phyloP scores from a whole-genome alignment of 2,888 invertebrate genomes.

The Theodoxus fluviatilis region DNA sequence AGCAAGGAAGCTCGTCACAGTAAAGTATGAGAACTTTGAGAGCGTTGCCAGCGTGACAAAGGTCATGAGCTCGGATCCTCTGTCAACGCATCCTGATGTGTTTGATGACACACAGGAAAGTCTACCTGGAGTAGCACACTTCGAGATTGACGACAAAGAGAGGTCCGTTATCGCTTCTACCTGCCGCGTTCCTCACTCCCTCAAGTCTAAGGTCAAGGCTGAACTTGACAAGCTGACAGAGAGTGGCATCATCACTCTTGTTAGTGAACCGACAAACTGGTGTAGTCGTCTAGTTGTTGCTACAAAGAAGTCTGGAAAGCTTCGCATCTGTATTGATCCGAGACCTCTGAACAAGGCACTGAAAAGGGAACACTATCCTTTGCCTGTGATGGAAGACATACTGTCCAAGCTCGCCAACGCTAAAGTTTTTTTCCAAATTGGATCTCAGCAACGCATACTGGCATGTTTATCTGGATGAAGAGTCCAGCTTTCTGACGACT shows the following conservation, averaged over 20 bases:
- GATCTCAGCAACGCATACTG: conserved; percentile 23
- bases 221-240: conserved; percentile 20
- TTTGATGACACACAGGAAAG: conserved; percentile 2
- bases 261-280: conserved; percentile 27
- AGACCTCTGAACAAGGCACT: conserved; percentile 29
- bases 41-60: neutral
- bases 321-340: conserved; percentile 25
- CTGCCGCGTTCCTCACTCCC: conserved; percentile 17
- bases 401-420: conserved; percentile 25
- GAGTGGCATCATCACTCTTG: conserved; percentile 8
- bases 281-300: conserved; percentile 22
- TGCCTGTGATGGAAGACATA: conserved; percentile 16
- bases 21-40: conserved; percentile 18
- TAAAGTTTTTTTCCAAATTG: conserved; percentile 22
- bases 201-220: neutral
- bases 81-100: neutral
- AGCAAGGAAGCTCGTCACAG: conserved; percentile 20
- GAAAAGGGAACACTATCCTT: conserved; percentile 5
- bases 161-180: conserved; percentile 2
- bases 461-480: conserved; percentile 23
- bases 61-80: neutral
- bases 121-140: neutral
- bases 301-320: neutral
- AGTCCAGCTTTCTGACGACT: conserved; percentile 22
- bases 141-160: conserved; percentile 12